These are phyloP conservation scores for Scolanthus callimorphus DNA, from an alignment of 92 coral and sea anemone genomes.

Conservation along the genomic window DNA sequence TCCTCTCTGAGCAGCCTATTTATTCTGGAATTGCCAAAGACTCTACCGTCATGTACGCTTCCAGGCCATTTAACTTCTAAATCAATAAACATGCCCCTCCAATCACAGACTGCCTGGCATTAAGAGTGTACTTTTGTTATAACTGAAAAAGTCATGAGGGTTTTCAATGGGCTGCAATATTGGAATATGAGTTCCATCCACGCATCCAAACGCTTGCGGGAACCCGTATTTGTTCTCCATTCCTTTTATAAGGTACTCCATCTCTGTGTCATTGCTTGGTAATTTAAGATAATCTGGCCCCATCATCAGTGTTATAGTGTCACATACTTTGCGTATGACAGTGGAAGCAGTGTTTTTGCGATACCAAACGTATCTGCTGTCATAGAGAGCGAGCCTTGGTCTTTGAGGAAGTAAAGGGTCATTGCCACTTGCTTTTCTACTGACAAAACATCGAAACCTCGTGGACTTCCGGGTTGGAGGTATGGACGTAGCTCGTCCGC, in stretches of 20 bases:
- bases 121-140: constrained; percentile 58
- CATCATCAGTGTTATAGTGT: too few relatives aligned
- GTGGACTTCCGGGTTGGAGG: constrained; percentile 37
- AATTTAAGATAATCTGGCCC: constrained; percentile 41
- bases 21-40: constrained; percentile 13
- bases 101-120: constrained; percentile 59
- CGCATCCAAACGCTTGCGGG: constrained; percentile 63
- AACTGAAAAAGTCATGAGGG: constrained; percentile 55
- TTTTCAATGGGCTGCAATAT: constrained; percentile 55
- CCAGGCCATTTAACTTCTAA: constrained; percentile 43
- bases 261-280: constrained; percentile 26
- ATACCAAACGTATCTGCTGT: constrained; percentile 55
- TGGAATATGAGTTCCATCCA: constrained; percentile 70
- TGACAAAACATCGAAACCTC: constrained; percentile 30
- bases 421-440: constrained; percentile 22
- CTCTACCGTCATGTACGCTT: constrained; percentile 40
- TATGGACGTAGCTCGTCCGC: constrained; percentile 44
- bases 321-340: too few relatives aligned
- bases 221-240: constrained; percentile 51
- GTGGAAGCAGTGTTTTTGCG: constrained; percentile 9
- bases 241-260: constrained; percentile 22
- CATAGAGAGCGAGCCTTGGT: constrained; percentile 42
- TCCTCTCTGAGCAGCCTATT: too few relatives aligned
- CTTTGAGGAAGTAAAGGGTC: too few relatives aligned
- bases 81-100: constrained; percentile 42